Evolutionary conservation across 2,113 vertebrate genomes (phyloP).

Genomic region (Rhabdomys dilectus): DNA sequence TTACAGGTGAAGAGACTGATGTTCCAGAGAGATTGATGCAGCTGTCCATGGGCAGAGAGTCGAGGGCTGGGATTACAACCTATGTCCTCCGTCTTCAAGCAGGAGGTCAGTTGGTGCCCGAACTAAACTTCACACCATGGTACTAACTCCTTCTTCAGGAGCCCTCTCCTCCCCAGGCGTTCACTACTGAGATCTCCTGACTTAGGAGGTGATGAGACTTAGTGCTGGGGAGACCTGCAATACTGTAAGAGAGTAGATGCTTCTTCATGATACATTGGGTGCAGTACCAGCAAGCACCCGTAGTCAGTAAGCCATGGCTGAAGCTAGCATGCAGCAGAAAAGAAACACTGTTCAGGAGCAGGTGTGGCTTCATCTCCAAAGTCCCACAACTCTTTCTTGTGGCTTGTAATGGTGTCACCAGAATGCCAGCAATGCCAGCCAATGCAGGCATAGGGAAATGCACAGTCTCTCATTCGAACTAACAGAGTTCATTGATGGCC

Average conservation of each 20-base stretch:
- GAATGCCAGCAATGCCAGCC: background rate
- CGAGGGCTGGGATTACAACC: background rate
- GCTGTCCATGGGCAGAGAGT: background rate
- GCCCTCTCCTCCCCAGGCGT: background rate
- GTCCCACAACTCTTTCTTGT: background rate
- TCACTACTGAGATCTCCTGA: background rate
- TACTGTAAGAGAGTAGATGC: background rate
- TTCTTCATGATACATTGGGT: background rate
- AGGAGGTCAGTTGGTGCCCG: accelerated
- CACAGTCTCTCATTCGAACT: background rate
- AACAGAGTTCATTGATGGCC: conserved; percentile 64
- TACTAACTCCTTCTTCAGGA: accelerated
- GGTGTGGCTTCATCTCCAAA: background rate
- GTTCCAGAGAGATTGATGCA: background rate
- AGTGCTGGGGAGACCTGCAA: background rate
- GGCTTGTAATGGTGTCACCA: background rate
- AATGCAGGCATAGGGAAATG: background rate
- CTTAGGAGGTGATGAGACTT: background rate
- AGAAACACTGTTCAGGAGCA: background rate
- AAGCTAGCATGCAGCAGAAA: background rate
- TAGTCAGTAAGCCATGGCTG: accelerated
- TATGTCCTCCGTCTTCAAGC: background rate
- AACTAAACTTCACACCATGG: background rate
- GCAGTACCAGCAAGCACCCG: background rate
- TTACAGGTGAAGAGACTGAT: background rate